Evolutionary conservation across 1,140 invertebrate species (phyloP), one percentile per base, ranked within the genome.

Genomic region (Leptinotarsa lineolata): DNA sequence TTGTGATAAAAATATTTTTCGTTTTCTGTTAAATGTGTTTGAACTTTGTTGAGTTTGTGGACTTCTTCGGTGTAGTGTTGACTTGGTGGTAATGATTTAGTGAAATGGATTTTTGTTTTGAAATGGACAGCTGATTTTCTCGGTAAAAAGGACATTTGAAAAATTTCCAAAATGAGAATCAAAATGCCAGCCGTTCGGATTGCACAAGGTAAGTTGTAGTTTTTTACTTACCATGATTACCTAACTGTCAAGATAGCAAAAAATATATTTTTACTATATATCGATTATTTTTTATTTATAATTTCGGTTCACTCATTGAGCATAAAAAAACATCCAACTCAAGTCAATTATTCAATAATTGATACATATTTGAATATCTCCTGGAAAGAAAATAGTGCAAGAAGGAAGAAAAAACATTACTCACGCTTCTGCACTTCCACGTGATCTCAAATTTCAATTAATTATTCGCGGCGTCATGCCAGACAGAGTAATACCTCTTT

Each of bases 161-260:
- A 66, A 45, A 64, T 70, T 73, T 72, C 81, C 92, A 95, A 91
- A 89, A 95, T 95, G 94, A 93, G 94, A 94, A 95, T 95, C 89
- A 95, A 95, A 91, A 95, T 95, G 94, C 94, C 94, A 86, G 94
- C 94, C 86, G 93, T 95, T 86, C 91, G 94, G 87, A 95, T 95
- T 89, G 93, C 93, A 86, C 93, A 95, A 94, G 94, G 94, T 95
- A 88, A 91, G 86, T 60, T 44, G 39, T 45, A 20, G 8, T 39
- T 54, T 8, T n/a, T 74, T 65, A 59, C 71, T 61, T 69, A 61
- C 61, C 39, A 15, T 20, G 54, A 54, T 59, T 58, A 58, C 46
- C 24, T 39, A 72, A 22, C 6, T 30, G 30, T 39, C 30, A 39
- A 30, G 1, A 30, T 2, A 6, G 30, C 30, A 30, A 39, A 39